Percentiles rank a stretch among this genome's conserved stretches.
These are phyloP conservation scores for Panonychus citri DNA, from an alignment of 1,140 invertebrate species.

Conservation along the genomic window DNA sequence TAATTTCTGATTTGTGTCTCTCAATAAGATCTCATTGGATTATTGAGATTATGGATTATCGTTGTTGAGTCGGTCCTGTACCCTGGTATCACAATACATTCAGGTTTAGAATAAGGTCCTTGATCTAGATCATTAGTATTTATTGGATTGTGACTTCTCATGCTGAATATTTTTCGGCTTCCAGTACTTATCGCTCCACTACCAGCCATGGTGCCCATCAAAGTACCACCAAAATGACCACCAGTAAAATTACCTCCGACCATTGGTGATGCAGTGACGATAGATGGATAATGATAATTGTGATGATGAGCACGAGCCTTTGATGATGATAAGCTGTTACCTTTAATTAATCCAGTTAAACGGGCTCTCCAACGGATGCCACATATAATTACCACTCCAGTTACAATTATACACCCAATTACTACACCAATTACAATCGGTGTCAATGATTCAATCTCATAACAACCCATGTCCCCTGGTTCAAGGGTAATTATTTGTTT, in stretches of 20 bases:
- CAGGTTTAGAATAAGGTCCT: neutral
- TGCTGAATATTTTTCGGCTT: neutral
- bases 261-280: too few relatives aligned
- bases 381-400: neutral
- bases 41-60: neutral
- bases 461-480: neutral
- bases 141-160: neutral
- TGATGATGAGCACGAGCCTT: too few relatives aligned
- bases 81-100: neutral
- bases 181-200: neutral
- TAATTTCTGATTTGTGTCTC: too few relatives aligned
- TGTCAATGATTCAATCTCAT: neutral
- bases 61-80: neutral
- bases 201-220: neutral
- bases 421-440: neutral
- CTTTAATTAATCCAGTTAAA: constrained; percentile 1
- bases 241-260: too few relatives aligned
- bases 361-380: neutral
- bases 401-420: neutral
- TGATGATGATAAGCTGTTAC: neutral
- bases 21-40: too few relatives aligned
- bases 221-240: neutral
- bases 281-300: too few relatives aligned
- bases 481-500: neutral
- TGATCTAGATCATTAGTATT: neutral